These are phyloP conservation scores for Xiphorhynchus elegans DNA, from an alignment of 2,113 vertebrate species.

Conservation along the genomic window DNA sequence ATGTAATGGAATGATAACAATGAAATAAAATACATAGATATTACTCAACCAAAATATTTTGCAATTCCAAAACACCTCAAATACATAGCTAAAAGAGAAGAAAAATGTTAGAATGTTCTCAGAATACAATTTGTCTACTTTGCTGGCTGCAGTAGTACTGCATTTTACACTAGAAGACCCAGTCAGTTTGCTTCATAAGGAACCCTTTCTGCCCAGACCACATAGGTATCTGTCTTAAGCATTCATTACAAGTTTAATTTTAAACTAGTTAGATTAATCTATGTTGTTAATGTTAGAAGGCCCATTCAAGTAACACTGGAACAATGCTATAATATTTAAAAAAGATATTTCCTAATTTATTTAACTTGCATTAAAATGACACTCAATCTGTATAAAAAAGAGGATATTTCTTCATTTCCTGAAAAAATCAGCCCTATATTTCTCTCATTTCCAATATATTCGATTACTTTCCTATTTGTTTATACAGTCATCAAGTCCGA, in stretches of 20 bases:
- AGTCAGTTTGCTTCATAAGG: not conserved
- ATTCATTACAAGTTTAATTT: not conserved
- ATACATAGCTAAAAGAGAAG: not conserved
- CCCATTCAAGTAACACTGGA: not conserved
- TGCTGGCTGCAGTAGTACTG: not conserved
- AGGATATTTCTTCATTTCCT: not conserved
- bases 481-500: not conserved
- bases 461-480: not conserved
- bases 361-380: not conserved
- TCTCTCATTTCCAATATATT: not conserved
- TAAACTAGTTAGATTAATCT: not conserved
- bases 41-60: not conserved
- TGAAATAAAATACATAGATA: not conserved
- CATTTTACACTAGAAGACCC: not conserved
- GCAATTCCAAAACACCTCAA: not conserved
- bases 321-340: rapidly evolving
- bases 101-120: not conserved
- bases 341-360: not conserved
- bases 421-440: not conserved
- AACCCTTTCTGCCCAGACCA: not conserved
- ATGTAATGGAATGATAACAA: not conserved
- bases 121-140: not conserved
- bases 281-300: not conserved
- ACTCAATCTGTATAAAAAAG: not conserved
- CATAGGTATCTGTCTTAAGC: not conserved